Percentiles rank a stretch among this genome's conserved stretches.
These are phyloP conservation scores for Andricus quercusramuli DNA, from an alignment of 2,888 invertebrate genomes.

Conservation along the genomic window DNA sequence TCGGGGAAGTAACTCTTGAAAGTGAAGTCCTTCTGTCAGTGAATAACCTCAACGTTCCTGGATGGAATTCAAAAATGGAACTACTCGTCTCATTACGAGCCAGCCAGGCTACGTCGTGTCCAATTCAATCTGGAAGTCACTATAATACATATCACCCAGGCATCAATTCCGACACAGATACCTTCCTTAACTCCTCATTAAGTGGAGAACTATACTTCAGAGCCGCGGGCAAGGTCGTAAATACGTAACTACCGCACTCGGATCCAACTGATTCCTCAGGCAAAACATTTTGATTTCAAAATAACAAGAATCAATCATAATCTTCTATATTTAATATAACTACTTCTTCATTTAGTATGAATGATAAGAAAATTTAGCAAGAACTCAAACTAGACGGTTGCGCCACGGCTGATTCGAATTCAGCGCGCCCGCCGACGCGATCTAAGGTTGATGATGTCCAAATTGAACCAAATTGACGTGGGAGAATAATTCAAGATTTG, in stretches of 20 bases:
- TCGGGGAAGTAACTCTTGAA: neutral
- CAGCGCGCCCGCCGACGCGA: too few relatives aligned
- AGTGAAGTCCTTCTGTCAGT: neutral
- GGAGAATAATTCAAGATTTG: too few relatives aligned
- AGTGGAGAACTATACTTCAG: neutral
- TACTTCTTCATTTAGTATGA: too few relatives aligned
- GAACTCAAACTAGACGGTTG: too few relatives aligned
- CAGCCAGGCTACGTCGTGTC: neutral
- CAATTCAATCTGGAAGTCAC: conserved; percentile 1
- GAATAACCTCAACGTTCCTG: neutral
- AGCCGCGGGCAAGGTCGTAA: conserved; percentile 2
- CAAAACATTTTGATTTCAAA: neutral
- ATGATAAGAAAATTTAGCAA: too few relatives aligned
- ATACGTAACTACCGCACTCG: neutral
- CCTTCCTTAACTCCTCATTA: neutral
- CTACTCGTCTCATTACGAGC: conserved; percentile 3
- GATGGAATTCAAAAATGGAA: neutral
- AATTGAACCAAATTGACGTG: too few relatives aligned
- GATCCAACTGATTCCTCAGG: neutral
- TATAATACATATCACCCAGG: neutral
- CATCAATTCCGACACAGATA: neutral
- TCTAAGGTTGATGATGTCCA: too few relatives aligned
- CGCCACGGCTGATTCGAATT: too few relatives aligned
- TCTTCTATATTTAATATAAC: too few relatives aligned
- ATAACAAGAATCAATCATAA: neutral